Evolutionary conservation across 2,113 vertebrate genomes (phyloP).

Genomic region (Sinosuthora webbiana): DNA sequence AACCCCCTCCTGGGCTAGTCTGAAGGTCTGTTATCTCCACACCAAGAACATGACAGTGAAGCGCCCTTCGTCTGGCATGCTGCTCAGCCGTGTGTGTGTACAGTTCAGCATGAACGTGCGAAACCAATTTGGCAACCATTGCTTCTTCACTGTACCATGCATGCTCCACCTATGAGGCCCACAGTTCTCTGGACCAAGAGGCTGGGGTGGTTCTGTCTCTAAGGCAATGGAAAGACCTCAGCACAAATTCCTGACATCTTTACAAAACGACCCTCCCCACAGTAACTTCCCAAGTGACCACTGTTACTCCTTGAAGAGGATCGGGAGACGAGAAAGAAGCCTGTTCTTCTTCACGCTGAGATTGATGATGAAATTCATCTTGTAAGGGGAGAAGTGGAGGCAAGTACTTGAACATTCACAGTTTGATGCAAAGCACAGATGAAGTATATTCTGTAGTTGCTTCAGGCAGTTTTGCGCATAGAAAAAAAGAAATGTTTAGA

Average conservation of each 20-base stretch:
- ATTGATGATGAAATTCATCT: conserved; percentile 67
- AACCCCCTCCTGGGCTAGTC: conserved; percentile 29
- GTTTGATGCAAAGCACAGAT: conserved; percentile 85
- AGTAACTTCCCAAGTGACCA: conserved; percentile 66
- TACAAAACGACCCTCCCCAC: conserved; percentile 41
- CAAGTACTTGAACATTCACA: conserved; percentile 82
- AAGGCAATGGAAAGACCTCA: conserved; percentile 74
- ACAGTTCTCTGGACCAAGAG: conserved; percentile 60
- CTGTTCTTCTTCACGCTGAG: conserved; percentile 71
- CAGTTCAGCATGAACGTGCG: conserved; percentile 38
- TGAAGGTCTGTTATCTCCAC: conserved; percentile 34
- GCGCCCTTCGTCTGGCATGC: conserved; percentile 33
- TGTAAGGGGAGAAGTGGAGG: conserved; percentile 75
- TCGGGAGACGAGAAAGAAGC: conserved; percentile 53
- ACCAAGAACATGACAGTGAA: neutral
- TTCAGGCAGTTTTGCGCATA: conserved; percentile 88
- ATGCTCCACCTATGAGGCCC: conserved; percentile 44
- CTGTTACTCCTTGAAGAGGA: conserved; percentile 67
- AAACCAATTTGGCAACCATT: conserved; percentile 72
- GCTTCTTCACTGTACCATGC: conserved; percentile 65
- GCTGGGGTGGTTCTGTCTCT: conserved; percentile 72
- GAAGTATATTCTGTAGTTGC: conserved; percentile 82
- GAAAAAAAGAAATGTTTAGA: conserved; percentile 87
- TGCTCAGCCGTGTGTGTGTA: conserved; percentile 7
- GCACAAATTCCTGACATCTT: conserved; percentile 66